Conservation (phyloP, 2,797 vertebrate species). For the Ispidina picta region DNA sequence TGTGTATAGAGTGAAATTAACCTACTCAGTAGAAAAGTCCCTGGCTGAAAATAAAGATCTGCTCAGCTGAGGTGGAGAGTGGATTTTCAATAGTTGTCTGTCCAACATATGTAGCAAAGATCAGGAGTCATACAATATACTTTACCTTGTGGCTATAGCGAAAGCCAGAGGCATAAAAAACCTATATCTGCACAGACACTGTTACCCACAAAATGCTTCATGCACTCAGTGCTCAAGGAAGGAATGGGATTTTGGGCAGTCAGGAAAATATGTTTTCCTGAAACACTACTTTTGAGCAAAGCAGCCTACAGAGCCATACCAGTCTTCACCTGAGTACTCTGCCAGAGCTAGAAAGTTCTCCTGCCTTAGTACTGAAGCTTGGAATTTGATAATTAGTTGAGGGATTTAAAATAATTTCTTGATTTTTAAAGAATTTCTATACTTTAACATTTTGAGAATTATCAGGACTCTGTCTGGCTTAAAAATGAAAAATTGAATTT, state of each 20-base stretch:
- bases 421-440: background rate
- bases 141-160: background rate
- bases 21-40: background rate
- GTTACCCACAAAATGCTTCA: background rate
- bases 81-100: background rate
- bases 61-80: background rate
- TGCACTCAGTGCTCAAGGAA: background rate
- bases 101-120: background rate
- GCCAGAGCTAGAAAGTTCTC: background rate
- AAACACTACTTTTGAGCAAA: background rate
- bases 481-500: background rate
- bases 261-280: background rate
- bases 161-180: background rate
- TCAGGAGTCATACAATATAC: background rate
- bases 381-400: background rate
- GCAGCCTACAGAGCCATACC: background rate
- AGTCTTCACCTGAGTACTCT: background rate
- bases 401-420: background rate
- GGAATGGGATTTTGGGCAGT: background rate
- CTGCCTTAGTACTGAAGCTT: background rate
- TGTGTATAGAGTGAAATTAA: background rate
- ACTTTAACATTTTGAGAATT: background rate
- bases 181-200: background rate
- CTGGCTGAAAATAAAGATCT: slow-evolving; percentile 10
- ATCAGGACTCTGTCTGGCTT: background rate